Evolutionary conservation across 2,888 invertebrate species (phyloP).

Genomic region (Kuschelorhynchus macadamiae): DNA sequence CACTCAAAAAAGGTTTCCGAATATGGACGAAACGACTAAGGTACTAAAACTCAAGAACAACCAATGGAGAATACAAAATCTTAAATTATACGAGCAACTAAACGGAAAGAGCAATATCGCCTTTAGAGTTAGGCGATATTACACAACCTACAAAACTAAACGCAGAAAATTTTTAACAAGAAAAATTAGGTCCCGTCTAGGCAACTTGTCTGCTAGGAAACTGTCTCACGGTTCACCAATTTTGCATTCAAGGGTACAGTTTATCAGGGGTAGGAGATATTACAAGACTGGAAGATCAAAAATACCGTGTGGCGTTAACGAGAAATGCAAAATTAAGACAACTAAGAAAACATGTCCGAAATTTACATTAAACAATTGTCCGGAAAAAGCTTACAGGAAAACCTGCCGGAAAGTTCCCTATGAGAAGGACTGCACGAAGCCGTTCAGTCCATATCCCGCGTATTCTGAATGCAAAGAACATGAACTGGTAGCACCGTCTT

Average conservation of each 20-base stretch:
- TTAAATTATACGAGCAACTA: constrained; percentile 48
- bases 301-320: background rate
- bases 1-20: constrained; percentile 28
- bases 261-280: background rate
- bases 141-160: constrained; percentile 39
- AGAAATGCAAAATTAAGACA: constrained; percentile 5
- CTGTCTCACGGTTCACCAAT: background rate
- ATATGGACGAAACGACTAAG: constrained; percentile 37
- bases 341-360: constrained; percentile 37
- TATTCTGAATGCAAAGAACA: constrained; percentile 50
- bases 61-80: constrained; percentile 50
- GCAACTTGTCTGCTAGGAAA: background rate
- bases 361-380: constrained; percentile 42
- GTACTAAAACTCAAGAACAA: constrained; percentile 41
- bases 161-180: constrained; percentile 17
- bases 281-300: constrained; percentile 1
- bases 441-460: constrained; percentile 39
- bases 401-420: background rate
- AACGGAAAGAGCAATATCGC: constrained; percentile 34
- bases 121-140: constrained; percentile 39
- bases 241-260: background rate
- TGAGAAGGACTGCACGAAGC: constrained; percentile 21
- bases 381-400: constrained; percentile 3
- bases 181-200: background rate
- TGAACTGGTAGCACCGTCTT: constrained; percentile 19